Conservation (phyloP, 2,888 invertebrate species). For the Agrochola lota region DNA sequence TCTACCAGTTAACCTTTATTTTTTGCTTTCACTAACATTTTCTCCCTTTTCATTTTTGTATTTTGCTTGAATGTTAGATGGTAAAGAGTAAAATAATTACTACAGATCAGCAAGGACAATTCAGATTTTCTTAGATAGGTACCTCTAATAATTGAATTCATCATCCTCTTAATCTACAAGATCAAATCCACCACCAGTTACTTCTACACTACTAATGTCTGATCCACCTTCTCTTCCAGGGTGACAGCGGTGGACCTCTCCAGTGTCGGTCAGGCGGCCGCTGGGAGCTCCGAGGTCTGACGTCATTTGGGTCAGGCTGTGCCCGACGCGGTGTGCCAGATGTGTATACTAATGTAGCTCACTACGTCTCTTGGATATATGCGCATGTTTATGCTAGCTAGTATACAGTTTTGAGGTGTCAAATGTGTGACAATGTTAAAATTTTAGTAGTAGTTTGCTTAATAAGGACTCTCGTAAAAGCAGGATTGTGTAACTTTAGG, state of each 20-base stretch:
- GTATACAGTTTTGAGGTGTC: background rate
- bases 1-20: too few species aligned
- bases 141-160: background rate
- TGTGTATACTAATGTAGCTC: conserved; percentile 95
- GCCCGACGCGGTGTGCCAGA: conserved; percentile 97
- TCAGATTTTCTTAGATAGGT: background rate
- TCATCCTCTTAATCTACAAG: background rate
- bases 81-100: background rate
- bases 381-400: conserved; percentile 84
- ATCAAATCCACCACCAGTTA: background rate
- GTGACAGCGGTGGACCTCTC: conserved; percentile 97
- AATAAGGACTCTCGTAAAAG: background rate
- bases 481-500: background rate
- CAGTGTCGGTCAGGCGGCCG: conserved; percentile 96
- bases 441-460: background rate
- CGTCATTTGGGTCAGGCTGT: conserved; percentile 98
- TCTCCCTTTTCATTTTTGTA: background rate
- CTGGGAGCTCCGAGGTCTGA: conserved; percentile 97
- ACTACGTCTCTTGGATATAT: conserved; percentile 96
- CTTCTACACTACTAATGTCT: background rate
- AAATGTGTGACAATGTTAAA: background rate
- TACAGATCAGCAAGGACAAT: background rate
- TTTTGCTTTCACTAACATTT: background rate
- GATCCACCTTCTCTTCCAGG: conserved; percentile 87
- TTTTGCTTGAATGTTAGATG: background rate